Base-by-base conservation (phyloP, 2,888 invertebrate genomes). In the Oscheius sp. region DNA sequence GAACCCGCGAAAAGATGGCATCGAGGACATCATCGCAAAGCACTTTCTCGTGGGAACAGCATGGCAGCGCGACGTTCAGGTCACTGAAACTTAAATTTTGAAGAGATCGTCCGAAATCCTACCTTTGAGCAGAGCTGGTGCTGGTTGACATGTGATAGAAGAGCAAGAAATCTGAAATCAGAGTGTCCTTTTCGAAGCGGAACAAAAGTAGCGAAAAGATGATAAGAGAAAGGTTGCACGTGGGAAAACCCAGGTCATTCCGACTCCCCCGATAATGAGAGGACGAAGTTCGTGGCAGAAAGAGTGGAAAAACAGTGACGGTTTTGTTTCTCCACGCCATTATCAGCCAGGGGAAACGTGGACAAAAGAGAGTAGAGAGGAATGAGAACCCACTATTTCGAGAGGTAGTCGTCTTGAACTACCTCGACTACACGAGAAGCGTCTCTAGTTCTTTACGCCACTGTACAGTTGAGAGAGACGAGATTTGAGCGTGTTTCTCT, bases 1-100 rank as follows among this genome's bases (percentile, higher is more conserved):
- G 79, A n/a, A 79, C 74, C 32, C 72, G 73, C 21, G 76, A 75
- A 70, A 81, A 81, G 13, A 81, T 79, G 71, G 71, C 57, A 42
- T 73, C 73, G n/a, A 73, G 37, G 37, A 63, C 63, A 73, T 73
- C 73, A 29, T 50, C 50, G 33, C 63, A 73, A n/a, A 73, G 62
- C 3, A 29, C 33, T 21, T 47, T 35, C 42, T 73, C 73, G 42
- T 63, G 63, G 35, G 73, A 73, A 63, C 73, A 73, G 11, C 63
- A 73, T 13, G 73, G 73, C 21, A 63, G 53, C 11, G 55, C 62
- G 29, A 55, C 42, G 42, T 62, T 62, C 13, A 73, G 63, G 50
- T 73, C 73, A 37, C 73, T 63, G 42, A 59, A 71, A 48, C n/a
- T 29, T 47, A 10, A 3, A n/a, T 5, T n/a, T 5, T n/a, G 2